phyloP scores from a whole-genome alignment of 2,113 vertebrate genomes.

The Pomatostomus ruficeps region DNA sequence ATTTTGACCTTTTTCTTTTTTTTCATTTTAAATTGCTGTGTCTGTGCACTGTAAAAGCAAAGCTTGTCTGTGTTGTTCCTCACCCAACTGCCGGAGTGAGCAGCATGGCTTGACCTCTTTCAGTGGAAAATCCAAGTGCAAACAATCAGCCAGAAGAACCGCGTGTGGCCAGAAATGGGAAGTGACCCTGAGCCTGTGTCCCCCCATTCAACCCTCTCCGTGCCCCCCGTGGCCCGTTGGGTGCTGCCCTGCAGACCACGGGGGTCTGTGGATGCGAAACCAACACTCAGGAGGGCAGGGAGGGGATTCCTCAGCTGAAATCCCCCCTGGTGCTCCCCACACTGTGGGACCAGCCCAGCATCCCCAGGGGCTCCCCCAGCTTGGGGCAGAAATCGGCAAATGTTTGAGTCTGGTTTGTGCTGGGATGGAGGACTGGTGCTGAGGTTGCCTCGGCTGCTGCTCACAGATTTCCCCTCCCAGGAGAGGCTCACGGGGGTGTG shows the following conservation, averaged over 20 bases:
- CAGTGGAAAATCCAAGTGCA: not conserved
- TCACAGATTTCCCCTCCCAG: not conserved
- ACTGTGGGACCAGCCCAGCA: not conserved
- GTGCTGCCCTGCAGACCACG: not conserved
- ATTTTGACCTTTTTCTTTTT: not conserved
- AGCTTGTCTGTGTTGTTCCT: not conserved
- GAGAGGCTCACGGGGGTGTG: not conserved
- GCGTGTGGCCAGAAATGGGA: not conserved
- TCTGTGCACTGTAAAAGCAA: not conserved
- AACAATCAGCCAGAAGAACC: not conserved
- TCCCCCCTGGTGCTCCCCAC: not conserved
- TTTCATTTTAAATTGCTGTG: not conserved
- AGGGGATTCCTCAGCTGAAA: not conserved
- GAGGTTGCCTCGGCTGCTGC: not conserved
- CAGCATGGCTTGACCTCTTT: not conserved
- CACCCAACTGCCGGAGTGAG: accelerated
- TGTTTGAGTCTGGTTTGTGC: accelerated
- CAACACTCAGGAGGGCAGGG: no score
- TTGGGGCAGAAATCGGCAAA: no score
- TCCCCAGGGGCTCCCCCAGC: not conserved
- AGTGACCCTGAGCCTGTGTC: accelerated
- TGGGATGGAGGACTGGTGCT: not conserved
- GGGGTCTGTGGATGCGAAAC: not conserved
- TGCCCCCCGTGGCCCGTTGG: accelerated
- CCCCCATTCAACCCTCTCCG: not conserved